Evolutionary conservation across 2,113 vertebrate genomes (phyloP), one percentile per base, ranked within the genome.

Genomic region (Scomber japonicus): DNA sequence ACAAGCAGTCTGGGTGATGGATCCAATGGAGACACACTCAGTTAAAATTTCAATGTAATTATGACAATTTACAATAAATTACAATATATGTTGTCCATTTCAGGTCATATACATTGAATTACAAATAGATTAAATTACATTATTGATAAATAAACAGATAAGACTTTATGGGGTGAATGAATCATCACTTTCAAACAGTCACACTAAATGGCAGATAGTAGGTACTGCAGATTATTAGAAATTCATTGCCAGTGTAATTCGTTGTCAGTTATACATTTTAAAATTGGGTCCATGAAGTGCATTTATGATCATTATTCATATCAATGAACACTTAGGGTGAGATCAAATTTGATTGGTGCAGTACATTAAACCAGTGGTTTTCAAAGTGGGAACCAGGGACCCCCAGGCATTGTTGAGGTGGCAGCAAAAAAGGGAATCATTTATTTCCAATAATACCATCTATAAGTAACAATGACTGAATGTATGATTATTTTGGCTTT

Each of bases 61-160:
- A 78, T 78, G 24, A 87, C 84, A 89, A 74, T 31, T 82, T 87
- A 75, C 40, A 89, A 89, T 82, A 83, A 80, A 83, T 86, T 74
- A 89, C 75, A 88, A 78, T 84, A 81, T 77, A 67, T 67, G 83
- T 54, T 70, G 7, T 60, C 54, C 50, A 86, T 83, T 68, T 84
- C 27, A 85, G 73, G 44, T 79, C 46, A 81, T 81, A 80, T 85
- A 88, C 81, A 92, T 78, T 73, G 9, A 75, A 79, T 88, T 91
- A 87, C 63, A 90, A 84, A 90, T 24, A 92, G 78, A 90, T 82
- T 51, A 31, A 79, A 82, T 78, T 66, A 85, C 86, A 89, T 21
- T 49, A 82, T 66, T 71, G 69, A 89, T 88, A 82, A 83, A 88
- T 89, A 79, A 73, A 89, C 74, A 68, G 46, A 68, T 50, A 70